phyloP scores from a whole-genome alignment of 2,888 invertebrate genomes.

The Cryptus viduatorius region DNA sequence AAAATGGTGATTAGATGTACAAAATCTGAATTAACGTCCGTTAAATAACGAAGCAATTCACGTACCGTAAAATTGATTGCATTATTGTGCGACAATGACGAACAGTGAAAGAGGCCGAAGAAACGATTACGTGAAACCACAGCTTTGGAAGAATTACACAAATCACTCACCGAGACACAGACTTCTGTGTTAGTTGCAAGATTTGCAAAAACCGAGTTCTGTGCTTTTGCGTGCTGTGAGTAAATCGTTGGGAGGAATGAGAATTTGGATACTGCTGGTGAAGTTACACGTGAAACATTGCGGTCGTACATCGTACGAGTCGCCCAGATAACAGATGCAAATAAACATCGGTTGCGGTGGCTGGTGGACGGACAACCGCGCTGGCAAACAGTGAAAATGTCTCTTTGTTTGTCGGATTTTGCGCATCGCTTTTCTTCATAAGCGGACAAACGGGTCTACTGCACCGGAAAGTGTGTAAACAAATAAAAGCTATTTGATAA shows the following conservation, averaged over 20 bases:
- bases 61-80: slow-evolving; percentile 35
- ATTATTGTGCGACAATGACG: slow-evolving; percentile 16
- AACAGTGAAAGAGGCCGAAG: neutral
- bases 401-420: slow-evolving; percentile 12
- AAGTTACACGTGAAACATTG: neutral
- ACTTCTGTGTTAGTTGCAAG: too few relatives aligned
- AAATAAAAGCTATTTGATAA: slow-evolving; percentile 23
- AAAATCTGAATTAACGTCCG: neutral
- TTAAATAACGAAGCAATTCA: neutral
- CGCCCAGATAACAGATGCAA: neutral
- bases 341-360: slow-evolving; percentile 22
- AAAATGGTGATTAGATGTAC: too few relatives aligned
- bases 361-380: slow-evolving; percentile 9
- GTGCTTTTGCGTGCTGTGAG: neutral
- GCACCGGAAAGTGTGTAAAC: slow-evolving; percentile 14
- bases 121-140: neutral
- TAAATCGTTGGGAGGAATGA: slow-evolving; percentile 5
- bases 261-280: slow-evolving; percentile 10
- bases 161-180: neutral
- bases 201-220: too few relatives aligned
- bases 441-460: slow-evolving; percentile 1
- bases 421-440: slow-evolving; percentile 1
- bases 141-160: neutral
- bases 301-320: slow-evolving; percentile 1
- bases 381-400: slow-evolving; percentile 20